Conservation (phyloP, 2,113 vertebrate species). For the Lampris megalopsis region DNA sequence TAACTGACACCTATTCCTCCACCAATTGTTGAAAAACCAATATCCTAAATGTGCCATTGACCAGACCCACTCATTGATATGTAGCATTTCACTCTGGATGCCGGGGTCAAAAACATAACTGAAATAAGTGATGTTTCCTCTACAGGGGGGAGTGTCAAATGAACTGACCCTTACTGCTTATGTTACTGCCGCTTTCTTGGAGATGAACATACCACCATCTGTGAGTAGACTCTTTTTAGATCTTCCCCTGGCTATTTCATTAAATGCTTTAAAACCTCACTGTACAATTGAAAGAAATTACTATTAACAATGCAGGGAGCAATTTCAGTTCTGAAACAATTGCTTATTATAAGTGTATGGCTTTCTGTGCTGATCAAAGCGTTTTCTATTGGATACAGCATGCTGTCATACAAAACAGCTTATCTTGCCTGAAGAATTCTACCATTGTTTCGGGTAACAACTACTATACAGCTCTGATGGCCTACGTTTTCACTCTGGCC, state of each 20-base stretch:
- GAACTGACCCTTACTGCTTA: constrained; percentile 85
- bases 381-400: constrained; percentile 63
- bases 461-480: constrained; percentile 86
- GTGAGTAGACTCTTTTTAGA: constrained; percentile 43
- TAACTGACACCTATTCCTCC: neutral
- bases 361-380: too few species aligned
- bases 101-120: too few species aligned
- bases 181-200: constrained; percentile 79
- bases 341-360: too few species aligned
- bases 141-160: constrained; percentile 85
- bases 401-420: constrained; percentile 69
- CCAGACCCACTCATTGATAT: too few species aligned
- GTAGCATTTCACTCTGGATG: too few species aligned
- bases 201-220: constrained; percentile 70
- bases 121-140: neutral
- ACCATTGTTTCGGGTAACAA: constrained; percentile 61
- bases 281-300: too few species aligned
- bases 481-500: constrained; percentile 88
- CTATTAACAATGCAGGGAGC: too few species aligned
- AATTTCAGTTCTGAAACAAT: too few species aligned
- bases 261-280: too few species aligned
- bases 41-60: too few species aligned
- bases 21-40: too few species aligned
- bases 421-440: constrained; percentile 78
- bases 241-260: neutral